Conservation (phyloP, 2,113 vertebrate species). For the Elephas maximus region DNA sequence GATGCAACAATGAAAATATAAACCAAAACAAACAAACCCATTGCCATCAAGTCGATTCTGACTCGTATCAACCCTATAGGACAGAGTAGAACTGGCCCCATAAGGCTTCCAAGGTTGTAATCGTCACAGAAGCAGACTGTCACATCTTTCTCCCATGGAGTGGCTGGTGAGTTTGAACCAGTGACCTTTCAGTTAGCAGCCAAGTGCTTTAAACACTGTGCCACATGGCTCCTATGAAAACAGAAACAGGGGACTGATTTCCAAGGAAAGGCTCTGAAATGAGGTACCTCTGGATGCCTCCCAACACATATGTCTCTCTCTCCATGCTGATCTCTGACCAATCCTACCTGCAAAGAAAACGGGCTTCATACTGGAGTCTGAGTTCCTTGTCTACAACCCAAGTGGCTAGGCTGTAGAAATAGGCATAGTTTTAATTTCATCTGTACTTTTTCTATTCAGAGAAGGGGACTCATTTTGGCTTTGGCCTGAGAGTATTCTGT, state of each 20-base stretch:
- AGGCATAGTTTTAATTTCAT: not conserved
- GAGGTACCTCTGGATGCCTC: not conserved
- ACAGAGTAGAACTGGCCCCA: not conserved
- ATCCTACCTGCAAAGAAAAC: not conserved
- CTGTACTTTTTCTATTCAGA: not conserved
- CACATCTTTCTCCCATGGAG: not conserved
- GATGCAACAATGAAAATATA: not conserved
- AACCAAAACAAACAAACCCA: not conserved
- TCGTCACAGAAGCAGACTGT: not conserved
- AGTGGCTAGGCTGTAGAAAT: not conserved
- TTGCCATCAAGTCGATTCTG: too few relatives aligned
- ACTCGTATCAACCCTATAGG: too few relatives aligned
- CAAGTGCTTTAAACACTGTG: not conserved
- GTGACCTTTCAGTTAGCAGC: not conserved
- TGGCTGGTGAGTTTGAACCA: not conserved
- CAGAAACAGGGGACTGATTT: not conserved
- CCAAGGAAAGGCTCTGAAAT: not conserved
- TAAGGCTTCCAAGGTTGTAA: not conserved
- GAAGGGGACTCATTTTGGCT: conserved; percentile 26
- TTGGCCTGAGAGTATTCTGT: conserved; percentile 50
- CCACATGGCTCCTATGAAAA: not conserved
- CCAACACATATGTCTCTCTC: not conserved
- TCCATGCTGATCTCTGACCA: not conserved
- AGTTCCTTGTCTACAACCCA: not conserved
- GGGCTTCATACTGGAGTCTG: not conserved